These are phyloP conservation scores for Orientallactaga bullata DNA, from an alignment of 2,113 vertebrate genomes.

Conservation along the genomic window DNA sequence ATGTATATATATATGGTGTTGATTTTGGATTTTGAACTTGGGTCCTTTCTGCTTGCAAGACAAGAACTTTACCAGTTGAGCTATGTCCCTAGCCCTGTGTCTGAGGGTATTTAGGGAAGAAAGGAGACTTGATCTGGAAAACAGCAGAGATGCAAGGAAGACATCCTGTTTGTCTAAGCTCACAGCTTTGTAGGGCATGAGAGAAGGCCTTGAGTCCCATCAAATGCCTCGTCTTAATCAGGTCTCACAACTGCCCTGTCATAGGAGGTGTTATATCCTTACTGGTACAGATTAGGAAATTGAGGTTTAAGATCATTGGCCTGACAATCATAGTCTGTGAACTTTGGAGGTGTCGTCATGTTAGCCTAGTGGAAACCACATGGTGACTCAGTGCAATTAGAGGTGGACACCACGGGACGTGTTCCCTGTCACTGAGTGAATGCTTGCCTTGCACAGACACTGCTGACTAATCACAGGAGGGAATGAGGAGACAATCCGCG, in stretches of 20 bases:
- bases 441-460: not conserved
- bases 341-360: not conserved
- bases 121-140: not conserved
- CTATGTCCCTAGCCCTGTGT: too few relatives aligned
- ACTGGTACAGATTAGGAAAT: constrained; percentile 26
- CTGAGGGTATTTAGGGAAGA: not conserved
- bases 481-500: not conserved
- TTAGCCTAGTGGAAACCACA: not conserved
- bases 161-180: not conserved
- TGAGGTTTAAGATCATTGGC: constrained; percentile 25
- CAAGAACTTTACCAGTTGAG: too few relatives aligned
- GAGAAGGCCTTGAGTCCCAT: not conserved
- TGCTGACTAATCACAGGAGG: not conserved
- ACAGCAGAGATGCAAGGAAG: not conserved
- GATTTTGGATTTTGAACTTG: too few relatives aligned
- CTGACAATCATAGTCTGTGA: not conserved
- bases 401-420: not conserved
- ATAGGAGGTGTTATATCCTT: not conserved
- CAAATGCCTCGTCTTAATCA: not conserved
- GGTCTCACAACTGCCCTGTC: not conserved
- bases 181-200: not conserved
- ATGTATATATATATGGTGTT: too few relatives aligned
- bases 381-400: not conserved
- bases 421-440: not conserved
- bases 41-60: too few relatives aligned